phyloP scores from a whole-genome alignment of 92 coral and sea anemone genomes.

The Diadumene lineata region DNA sequence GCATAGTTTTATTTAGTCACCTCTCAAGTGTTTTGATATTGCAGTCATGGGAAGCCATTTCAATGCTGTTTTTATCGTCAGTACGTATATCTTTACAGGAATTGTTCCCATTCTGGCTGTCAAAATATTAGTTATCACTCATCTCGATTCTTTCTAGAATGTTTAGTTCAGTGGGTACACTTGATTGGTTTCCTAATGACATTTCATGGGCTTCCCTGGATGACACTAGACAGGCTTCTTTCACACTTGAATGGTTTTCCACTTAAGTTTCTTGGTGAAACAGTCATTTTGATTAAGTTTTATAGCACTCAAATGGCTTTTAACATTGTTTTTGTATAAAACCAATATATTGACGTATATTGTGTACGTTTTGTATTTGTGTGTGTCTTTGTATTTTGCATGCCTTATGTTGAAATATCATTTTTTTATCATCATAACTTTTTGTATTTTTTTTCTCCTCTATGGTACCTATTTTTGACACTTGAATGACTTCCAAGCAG shows the following conservation, averaged over 20 bases:
- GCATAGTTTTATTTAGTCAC: not conserved
- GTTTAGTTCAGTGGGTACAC: constrained; percentile 1
- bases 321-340: not conserved
- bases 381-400: too few relatives aligned
- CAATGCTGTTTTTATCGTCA: not conserved
- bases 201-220: constrained; percentile 9
- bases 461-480: too few relatives aligned
- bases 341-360: not conserved
- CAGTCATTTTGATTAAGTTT: too few relatives aligned
- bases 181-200: constrained; percentile 15
- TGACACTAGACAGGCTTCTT: constrained; percentile 3
- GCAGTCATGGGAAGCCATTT: not conserved
- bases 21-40: not conserved
- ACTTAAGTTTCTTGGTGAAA: too few relatives aligned
- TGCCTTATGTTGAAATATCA: too few relatives aligned
- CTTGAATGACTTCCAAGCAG: too few relatives aligned
- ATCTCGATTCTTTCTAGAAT: constrained; percentile 33
- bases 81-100: not conserved
- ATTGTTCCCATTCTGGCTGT: constrained; percentile 16
- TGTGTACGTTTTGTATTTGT: too few relatives aligned
- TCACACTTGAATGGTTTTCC: not conserved
- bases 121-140: constrained; percentile 19
- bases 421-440: too few relatives aligned
- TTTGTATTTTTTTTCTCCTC: too few relatives aligned
- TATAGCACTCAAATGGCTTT: not conserved